Base-by-base conservation (phyloP, 2,888 invertebrate species). In the Allygus modestus region DNA sequence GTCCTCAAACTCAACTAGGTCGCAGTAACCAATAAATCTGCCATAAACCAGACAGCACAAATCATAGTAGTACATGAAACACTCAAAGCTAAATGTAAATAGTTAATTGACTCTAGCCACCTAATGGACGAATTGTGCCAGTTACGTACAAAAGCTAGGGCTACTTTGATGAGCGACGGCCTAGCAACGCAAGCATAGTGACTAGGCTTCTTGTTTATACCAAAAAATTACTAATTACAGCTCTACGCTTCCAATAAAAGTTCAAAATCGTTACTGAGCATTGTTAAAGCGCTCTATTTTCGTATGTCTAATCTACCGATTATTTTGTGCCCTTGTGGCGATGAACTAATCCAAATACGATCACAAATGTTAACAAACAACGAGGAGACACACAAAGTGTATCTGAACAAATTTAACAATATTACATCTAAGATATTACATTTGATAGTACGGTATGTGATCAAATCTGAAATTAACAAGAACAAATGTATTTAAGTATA, bases 101-200 rank as follows among this genome's bases (percentile, higher is more conserved):
- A 26, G 28, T 71, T 9, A 71, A 71, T 65, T 33, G 71, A 71
- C n/a, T 75, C 75, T 75, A 75, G 75, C 75, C 75, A 75, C 46
- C 75, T 75, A 75, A 75, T 75, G 75, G 75, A 75, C 75, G 75
- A 75, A 75, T 75, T 75, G 75, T 75, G 75, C 75, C 33, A 7
- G n/a, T 41, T 46, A 75, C 23, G 75, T 75, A 75, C 43, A 75
- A 75, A 41, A 75, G 71, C 71, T 71, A 71, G 71, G 33, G 33
- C 71, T 71, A 71, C 71, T 26, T 46, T 46, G 28, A 37, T 75
- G 75, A 75, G 75, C 75, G 43, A 43, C n/a, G 23, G 71, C 71
- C 71, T 71, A 71, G 71, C 71, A 71, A 26, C 23, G 28, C 61
- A 61, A 61, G 61, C 61, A 23, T 11, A 46, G 28, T 61, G 31